Base-by-base conservation (phyloP, 2,797 vertebrate species). In the Phalanger gymnotis region DNA sequence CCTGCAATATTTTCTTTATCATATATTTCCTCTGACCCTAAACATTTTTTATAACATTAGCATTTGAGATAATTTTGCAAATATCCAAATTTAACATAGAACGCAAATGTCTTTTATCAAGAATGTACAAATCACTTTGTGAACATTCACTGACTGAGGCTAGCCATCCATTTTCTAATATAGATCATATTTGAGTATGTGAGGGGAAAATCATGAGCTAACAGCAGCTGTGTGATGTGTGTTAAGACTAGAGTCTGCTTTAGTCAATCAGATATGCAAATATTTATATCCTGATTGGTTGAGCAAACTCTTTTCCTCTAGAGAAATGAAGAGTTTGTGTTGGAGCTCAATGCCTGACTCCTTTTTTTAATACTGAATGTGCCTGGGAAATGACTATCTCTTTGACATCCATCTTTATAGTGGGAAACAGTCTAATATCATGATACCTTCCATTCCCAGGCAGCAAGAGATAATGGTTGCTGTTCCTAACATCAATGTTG, bases 221-320 rank as follows among this genome's bases (percentile, higher is more conserved):
- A 92, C 94, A 97, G 92, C 56, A 95, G 94, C 93, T 96, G 81
- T 93, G 91, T 3, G 11, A 73, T 91, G 40, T 91, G 91, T 96
- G 95, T 95, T 95, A 96, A 96, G 94, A 91, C 91, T 81, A 96
- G 95, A 92, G 73, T 58, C 92, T 91, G 93, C 92, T 93, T 96
- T 96, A 95, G 89, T 93, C 93, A 96, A 97, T 96, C 90, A 96
- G 94, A 95, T 91, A 97, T 96, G 96, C 94, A 98, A 98, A 98
- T 97, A 97, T 97, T 97, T 96, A 95, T 95, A 97, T 93, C 94
- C 61, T 96, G 55, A 94, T 94, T 97, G 96, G 92, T 92, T 95
- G 97, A 97, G 95, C 94, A 97, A 95, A 97, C 94, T 90, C 40
- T 94, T 97, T 34, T 5, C 28, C 54, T 96, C 73, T 91, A 47